Conservation (phyloP, 1,140 invertebrate species). For the Akabosia matsudoensis region DNA sequence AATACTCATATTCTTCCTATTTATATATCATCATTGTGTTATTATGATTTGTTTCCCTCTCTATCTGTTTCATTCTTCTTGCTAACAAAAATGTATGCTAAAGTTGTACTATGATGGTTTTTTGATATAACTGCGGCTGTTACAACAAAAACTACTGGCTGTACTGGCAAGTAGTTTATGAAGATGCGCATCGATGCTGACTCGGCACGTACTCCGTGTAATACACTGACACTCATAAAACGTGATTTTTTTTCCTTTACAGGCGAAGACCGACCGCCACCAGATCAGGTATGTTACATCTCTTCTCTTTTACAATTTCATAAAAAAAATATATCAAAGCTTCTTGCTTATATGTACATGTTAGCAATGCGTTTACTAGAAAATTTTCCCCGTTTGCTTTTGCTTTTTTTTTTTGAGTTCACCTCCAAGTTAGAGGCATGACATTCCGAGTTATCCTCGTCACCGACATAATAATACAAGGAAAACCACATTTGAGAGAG, state of each 20-base stretch:
- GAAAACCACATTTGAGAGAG: conserved; percentile 4
- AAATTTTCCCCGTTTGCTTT: no score
- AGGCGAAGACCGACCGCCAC: conserved; percentile 37
- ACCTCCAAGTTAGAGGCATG: no score
- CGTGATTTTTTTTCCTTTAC: conserved; percentile 51
- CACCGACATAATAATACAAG: neutral
- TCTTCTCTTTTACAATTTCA: neutral
- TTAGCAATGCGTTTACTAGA: no score
- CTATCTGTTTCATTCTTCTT: neutral
- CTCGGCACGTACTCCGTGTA: conserved; percentile 36
- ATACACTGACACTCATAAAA: conserved; percentile 35
- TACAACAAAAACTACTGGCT: no score
- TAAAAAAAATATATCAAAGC: conserved; percentile 6
- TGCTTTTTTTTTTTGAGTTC: neutral
- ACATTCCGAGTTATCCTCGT: no score
- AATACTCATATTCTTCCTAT: neutral
- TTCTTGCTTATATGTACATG: no score
- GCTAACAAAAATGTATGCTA: neutral
- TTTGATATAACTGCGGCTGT: neutral
- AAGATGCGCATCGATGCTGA: conserved; percentile 43
- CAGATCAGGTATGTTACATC: conserved; percentile 37
- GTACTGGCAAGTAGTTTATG: conserved; percentile 33
- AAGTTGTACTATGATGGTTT: neutral
- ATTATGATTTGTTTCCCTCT: neutral
- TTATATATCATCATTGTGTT: neutral